A percentile compares a stretch with the other conserved stretches of the same genome.
phyloP scores from a whole-genome alignment of 2,113 vertebrate genomes.

The Scopus umbretta region DNA sequence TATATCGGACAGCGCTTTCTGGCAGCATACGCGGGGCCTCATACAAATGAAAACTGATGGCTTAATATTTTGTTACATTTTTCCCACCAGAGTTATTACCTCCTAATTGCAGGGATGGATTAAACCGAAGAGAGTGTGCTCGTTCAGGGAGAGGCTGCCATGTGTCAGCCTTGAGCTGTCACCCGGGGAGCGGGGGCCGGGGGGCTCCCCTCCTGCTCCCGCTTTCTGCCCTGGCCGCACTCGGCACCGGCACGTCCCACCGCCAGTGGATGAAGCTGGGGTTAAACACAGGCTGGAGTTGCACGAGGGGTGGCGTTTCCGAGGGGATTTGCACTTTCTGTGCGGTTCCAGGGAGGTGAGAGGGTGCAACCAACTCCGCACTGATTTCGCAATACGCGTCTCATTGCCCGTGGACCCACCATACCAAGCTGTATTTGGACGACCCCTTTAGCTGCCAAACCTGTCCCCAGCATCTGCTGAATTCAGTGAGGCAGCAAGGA shows the following conservation, averaged over 20 bases:
- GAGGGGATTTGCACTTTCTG: background rate
- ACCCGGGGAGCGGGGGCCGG: rapidly evolving
- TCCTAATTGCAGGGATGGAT: constrained; percentile 1
- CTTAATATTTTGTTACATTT: constrained; percentile 4
- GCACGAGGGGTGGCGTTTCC: background rate
- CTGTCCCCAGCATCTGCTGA: background rate
- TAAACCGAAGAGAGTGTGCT: background rate
- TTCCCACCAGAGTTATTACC: background rate
- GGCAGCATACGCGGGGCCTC: background rate
- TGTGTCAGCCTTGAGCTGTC: background rate
- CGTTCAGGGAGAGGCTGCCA: background rate
- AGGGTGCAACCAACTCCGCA: background rate
- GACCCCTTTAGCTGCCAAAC: background rate
- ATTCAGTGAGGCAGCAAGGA: background rate
- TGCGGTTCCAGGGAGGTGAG: background rate
- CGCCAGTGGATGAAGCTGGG: background rate
- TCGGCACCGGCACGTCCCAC: background rate
- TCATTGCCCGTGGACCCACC: background rate
- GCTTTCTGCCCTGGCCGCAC: background rate
- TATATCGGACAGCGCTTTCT: background rate
- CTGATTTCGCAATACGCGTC: background rate
- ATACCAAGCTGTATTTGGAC: background rate
- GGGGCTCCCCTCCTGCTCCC: background rate
- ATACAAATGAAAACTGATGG: constrained; percentile 16
- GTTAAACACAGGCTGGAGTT: background rate